Evolutionary conservation across 2,888 invertebrate genomes (phyloP).

Genomic region (Acanthacorydalis orientalis): DNA sequence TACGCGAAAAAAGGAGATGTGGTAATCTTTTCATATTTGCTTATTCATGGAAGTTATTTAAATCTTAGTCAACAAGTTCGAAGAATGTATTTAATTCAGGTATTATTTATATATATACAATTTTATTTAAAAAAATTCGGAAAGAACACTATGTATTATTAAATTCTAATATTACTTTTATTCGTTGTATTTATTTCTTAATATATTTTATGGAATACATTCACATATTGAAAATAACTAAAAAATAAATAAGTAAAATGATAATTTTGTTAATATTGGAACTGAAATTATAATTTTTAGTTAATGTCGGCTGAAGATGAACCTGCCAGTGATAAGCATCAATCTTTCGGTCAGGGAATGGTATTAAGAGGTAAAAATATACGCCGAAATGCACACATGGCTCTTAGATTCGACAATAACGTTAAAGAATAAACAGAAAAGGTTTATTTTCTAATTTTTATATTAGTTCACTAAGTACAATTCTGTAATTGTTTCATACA

Average conservation of each 20-base stretch:
- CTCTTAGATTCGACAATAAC: not conserved
- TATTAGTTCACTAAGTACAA: too few species aligned
- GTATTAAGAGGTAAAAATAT: conserved; percentile 33
- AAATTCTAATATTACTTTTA: not conserved
- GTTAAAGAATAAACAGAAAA: too few species aligned
- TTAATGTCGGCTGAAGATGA: conserved; percentile 35
- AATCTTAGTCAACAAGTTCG: conserved; percentile 29
- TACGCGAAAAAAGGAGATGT: conserved; percentile 34
- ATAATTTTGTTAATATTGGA: not conserved
- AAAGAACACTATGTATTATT: not conserved
- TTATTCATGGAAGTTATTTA: conserved; percentile 37
- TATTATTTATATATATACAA: too few species aligned
- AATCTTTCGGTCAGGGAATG: conserved; percentile 35
- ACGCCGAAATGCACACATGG: conserved; percentile 17
- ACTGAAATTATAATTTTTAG: conserved; percentile 18
- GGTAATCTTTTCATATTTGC: conserved; percentile 38
- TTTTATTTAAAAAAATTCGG: not conserved
- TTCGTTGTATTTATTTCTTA: too few species aligned
- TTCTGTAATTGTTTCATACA: too few species aligned
- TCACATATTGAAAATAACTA: not conserved
- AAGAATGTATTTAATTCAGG: conserved; percentile 32
- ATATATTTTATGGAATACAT: not conserved
- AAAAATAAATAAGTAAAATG: too few species aligned
- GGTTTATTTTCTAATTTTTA: too few species aligned
- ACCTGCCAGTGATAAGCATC: conserved; percentile 25